A percentile compares a stretch with the other conserved stretches of the same genome.
These are phyloP conservation scores for Chaitophorus viminalis DNA, from an alignment of 2,888 invertebrate genomes.

Conservation along the genomic window DNA sequence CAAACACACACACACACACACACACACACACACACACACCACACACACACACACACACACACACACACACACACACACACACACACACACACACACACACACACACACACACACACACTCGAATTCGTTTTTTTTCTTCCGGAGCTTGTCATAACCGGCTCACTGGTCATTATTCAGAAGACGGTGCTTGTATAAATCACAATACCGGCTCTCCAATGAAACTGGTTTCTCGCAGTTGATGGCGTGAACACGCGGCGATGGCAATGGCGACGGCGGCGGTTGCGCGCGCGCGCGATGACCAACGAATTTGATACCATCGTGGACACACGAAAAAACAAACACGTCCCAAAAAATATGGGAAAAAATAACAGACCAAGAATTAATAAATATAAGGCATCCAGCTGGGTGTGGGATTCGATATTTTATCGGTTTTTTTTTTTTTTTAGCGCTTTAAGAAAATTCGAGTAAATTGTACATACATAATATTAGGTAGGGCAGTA, in stretches of 20 bases:
- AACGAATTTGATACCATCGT: slow-evolving; percentile 49
- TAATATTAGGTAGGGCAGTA: not conserved
- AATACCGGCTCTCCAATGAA: slow-evolving; percentile 36
- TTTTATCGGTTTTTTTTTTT: slow-evolving; percentile 49
- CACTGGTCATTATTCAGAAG: slow-evolving; percentile 58
- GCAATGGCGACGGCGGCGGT: not conserved
- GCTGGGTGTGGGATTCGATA: slow-evolving; percentile 48
- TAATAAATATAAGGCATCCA: slow-evolving; percentile 52
- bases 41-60: not conserved
- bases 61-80: slow-evolving; percentile 1
- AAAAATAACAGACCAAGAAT: slow-evolving; percentile 26
- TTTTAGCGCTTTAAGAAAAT: not conserved
- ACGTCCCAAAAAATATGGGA: slow-evolving; percentile 35
- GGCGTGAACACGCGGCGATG: slow-evolving; percentile 44
- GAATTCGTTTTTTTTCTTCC: slow-evolving; percentile 40
- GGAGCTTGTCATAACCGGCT: slow-evolving; percentile 62
- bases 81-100: not conserved
- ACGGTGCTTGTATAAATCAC: slow-evolving; percentile 60
- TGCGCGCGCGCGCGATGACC: slow-evolving; percentile 38
- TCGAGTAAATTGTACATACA: not conserved
- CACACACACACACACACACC: not conserved
- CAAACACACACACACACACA: not conserved
- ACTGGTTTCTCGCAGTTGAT: slow-evolving; percentile 55
- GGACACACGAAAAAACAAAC: slow-evolving; percentile 53
- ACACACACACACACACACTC: not conserved